Base-by-base conservation (phyloP, 2,113 vertebrate genomes). In the Motacilla tschutschensis region DNA sequence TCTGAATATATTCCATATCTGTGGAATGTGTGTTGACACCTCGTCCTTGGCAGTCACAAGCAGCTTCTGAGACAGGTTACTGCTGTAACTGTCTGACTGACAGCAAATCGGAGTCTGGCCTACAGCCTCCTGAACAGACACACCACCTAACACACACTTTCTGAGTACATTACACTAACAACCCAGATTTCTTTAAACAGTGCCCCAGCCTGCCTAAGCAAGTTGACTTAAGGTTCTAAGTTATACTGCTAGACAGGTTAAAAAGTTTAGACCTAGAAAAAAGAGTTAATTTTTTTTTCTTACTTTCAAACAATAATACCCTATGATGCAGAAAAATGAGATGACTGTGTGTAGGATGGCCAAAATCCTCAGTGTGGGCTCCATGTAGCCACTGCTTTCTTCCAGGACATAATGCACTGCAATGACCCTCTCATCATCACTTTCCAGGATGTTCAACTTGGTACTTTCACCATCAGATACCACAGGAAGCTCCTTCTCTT, bases 361-460 rank as follows among this genome's bases (percentile, higher is more conserved):
- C 79, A 99, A 92, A 96, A 99, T 98, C 12, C 98, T 95, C 66
- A 99, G 92, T 0, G 98, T 98, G 73, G 99, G 99, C 92, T 99
- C 99, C 99, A 99, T 99, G 95, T 99, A 99, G 24, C 99, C 99
- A 14, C 98, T 99, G 95, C 99, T 99, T 95, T 99, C 99, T 94
- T 99, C 98, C 82, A 99, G 95, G 10, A 99, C 98, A 4, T 98
- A 99, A 58, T 98, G 98, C 14, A 99, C 98, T 0, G 98, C 97
- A 9, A 98, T 96, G 1, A 97, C 93, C 15, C 91, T 64, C 31
- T 96, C 91, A 2, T 91, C 82, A 33, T 89, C 69, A 0, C 85
- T 93, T 60, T 96, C 97, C 72, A 96, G 78, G 67, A 67, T 93
- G 80, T 91, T 94, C 83, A 94, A 40, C 43, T 21, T 91, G 43